Percentiles rank a stretch among this genome's conserved stretches.
phyloP scores from a whole-genome alignment of 92 coral and sea anemone genomes.

The Phenganax marumi region DNA sequence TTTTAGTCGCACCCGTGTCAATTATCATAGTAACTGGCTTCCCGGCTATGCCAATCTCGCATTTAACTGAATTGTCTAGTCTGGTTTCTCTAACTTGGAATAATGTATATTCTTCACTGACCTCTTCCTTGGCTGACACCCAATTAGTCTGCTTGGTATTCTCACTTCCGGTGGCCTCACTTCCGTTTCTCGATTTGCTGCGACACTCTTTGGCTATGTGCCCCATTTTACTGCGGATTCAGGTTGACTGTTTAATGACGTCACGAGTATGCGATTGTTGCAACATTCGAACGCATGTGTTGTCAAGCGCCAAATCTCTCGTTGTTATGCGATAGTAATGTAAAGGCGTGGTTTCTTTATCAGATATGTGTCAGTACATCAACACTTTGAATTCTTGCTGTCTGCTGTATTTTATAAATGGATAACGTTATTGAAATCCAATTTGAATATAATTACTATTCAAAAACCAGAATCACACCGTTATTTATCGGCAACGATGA shows the following conservation, averaged over 20 bases:
- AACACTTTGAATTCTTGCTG: too few species aligned
- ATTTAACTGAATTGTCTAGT: background rate
- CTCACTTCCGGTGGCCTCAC: background rate
- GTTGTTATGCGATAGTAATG: too few species aligned
- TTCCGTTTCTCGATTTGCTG: constrained; percentile 20
- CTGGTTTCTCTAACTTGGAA: background rate
- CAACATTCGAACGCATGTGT: too few species aligned
- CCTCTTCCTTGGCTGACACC: background rate
- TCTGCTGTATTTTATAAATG: too few species aligned
- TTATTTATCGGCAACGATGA: constrained; percentile 40
- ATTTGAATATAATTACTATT: constrained; percentile 26
- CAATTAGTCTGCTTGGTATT: background rate
- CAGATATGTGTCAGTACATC: too few species aligned
- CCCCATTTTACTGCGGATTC: constrained; percentile 46
- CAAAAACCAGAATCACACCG: too few species aligned
- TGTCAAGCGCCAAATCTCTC: too few species aligned
- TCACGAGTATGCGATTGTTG: too few species aligned
- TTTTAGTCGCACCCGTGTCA: background rate
- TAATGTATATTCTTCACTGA: background rate
- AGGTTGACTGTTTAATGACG: too few species aligned
- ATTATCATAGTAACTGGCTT: background rate
- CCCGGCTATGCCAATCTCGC: background rate
- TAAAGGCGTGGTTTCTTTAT: too few species aligned
- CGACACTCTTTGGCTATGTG: constrained; percentile 56
- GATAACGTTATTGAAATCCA: background rate